Evolutionary conservation across 2,888 invertebrate species (phyloP).

Genomic region (Anagyrus pseudococci): DNA sequence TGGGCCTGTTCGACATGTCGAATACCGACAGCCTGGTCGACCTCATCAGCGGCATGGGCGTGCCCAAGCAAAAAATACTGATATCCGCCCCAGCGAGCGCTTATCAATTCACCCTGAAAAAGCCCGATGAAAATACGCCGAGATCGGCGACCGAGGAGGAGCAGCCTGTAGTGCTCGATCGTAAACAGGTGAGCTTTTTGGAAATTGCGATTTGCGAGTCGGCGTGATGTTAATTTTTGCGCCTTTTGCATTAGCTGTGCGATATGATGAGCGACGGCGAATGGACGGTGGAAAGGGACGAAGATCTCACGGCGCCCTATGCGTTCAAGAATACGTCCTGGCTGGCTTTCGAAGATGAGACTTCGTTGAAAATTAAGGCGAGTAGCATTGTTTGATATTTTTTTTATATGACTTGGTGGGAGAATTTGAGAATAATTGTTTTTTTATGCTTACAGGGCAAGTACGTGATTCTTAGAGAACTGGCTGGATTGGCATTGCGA

Average conservation of each 20-base stretch:
- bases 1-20: conserved; percentile 79
- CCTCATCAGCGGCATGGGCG: conserved; percentile 73
- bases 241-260: conserved; percentile 46
- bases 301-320: conserved; percentile 79
- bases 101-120: conserved; percentile 71
- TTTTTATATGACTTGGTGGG: background rate
- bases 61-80: conserved; percentile 74
- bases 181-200: conserved; percentile 63
- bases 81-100: conserved; percentile 76
- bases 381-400: background rate
- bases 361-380: conserved; percentile 75
- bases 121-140: conserved; percentile 72
- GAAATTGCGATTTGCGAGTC: background rate
- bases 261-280: conserved; percentile 65
- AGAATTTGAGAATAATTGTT: background rate
- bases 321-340: conserved; percentile 76
- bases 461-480: conserved; percentile 73
- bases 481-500: conserved; percentile 73
- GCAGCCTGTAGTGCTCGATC: conserved; percentile 66
- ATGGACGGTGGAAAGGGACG: conserved; percentile 80
- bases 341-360: conserved; percentile 79
- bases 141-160: conserved; percentile 70
- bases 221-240: conserved; percentile 2
- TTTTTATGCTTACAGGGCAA: conserved; percentile 66
- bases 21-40: conserved; percentile 81